A percentile compares a stretch with the other conserved stretches of the same genome.
Conservation (phyloP, 2,113 vertebrate genomes). For the Carassius carassius region DNA sequence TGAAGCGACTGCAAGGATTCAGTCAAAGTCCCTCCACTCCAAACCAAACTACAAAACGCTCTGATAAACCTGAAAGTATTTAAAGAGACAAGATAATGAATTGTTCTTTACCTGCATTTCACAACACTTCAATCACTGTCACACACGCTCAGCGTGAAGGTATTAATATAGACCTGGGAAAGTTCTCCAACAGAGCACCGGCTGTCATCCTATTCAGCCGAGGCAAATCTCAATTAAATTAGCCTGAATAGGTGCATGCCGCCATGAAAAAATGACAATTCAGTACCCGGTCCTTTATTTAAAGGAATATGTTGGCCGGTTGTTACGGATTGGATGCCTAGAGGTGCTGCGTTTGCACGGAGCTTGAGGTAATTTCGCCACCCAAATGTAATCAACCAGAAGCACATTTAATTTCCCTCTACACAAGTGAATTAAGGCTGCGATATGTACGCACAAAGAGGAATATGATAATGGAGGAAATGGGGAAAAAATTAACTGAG, state of each 20-base stretch:
- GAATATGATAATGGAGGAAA: slow-evolving; percentile 20
- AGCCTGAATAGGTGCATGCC: not conserved
- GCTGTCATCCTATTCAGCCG: not conserved
- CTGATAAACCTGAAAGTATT: slow-evolving; percentile 33
- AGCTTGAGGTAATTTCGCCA: slow-evolving; percentile 21
- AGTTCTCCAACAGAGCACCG: not conserved
- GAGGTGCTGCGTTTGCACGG: not conserved
- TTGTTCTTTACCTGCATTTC: slow-evolving; percentile 27
- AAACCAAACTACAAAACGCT: not conserved
- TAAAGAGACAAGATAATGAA: slow-evolving; percentile 24
- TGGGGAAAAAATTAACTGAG: not conserved
- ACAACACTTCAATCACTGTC: slow-evolving; percentile 48
- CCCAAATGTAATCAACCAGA: slow-evolving; percentile 35
- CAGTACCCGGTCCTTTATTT: not conserved
- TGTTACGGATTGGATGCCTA: not conserved
- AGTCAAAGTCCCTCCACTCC: not conserved
- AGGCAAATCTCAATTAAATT: slow-evolving; percentile 31
- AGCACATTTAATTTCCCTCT: slow-evolving; percentile 53
- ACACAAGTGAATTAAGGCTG: slow-evolving; percentile 37
- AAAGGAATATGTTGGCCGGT: not conserved
- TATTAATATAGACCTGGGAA: slow-evolving; percentile 16
- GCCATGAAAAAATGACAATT: slow-evolving; percentile 13
- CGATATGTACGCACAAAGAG: slow-evolving; percentile 26
- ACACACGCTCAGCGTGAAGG: not conserved
- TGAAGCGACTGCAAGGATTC: not conserved